These are phyloP conservation scores for Emmelina monodactyla DNA, from an alignment of 2,888 invertebrate genomes.

Conservation along the genomic window DNA sequence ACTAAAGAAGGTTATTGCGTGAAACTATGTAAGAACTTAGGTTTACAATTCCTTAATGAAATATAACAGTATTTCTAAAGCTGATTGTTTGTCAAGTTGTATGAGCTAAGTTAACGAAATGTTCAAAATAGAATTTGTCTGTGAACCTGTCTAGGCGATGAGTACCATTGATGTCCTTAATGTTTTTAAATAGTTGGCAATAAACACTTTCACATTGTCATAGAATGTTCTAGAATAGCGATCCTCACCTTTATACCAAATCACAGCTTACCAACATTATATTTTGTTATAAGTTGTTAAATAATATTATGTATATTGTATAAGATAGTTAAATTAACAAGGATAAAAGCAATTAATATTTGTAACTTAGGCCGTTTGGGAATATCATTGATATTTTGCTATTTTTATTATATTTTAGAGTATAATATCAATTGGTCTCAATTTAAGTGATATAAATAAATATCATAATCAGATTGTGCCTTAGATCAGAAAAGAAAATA, in stretches of 20 bases:
- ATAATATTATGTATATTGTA: constrained; percentile 33
- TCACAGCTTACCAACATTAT: constrained; percentile 65
- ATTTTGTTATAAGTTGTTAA: constrained; percentile 57
- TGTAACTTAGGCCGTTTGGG: constrained; percentile 36
- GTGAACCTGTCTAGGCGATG: background rate
- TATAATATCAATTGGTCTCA: no score
- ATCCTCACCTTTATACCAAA: constrained; percentile 65
- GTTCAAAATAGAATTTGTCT: no score
- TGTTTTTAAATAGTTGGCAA: constrained; percentile 5
- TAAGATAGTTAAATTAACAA: constrained; percentile 50
- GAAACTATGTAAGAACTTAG: no score
- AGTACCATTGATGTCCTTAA: constrained; percentile 1
- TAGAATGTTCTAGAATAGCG: constrained; percentile 43
- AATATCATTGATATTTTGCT: constrained; percentile 55
- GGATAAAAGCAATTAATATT: constrained; percentile 43
- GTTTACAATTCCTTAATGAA: no score
- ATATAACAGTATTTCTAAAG: no score
- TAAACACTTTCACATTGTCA: constrained; percentile 15
- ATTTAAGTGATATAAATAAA: constrained; percentile 31
- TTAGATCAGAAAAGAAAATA: constrained; percentile 59
- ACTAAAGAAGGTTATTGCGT: constrained; percentile 22
- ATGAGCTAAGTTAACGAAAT: no score
- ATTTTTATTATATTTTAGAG: constrained; percentile 50
- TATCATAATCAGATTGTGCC: constrained; percentile 57
- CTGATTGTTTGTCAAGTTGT: no score